A percentile compares a stretch with the other conserved stretches of the same genome.
phyloP scores from a whole-genome alignment of 2,797 vertebrate species.

The Oophaga sylvatica region DNA sequence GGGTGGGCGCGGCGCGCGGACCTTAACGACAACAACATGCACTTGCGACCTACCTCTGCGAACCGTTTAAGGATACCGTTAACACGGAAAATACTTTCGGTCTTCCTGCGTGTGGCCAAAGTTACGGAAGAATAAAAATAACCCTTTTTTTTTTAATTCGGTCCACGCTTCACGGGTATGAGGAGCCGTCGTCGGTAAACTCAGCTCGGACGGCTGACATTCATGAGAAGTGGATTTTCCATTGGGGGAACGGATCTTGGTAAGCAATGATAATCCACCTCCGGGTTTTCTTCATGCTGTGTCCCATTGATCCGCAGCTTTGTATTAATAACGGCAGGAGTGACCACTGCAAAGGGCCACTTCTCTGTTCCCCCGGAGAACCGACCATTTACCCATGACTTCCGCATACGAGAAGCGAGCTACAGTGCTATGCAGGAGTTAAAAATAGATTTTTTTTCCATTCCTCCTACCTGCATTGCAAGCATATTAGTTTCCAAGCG shows the following conservation, averaged over 20 bases:
- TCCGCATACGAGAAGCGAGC: constrained; percentile 76
- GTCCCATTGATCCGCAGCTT: constrained; percentile 76
- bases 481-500: constrained; percentile 80
- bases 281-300: constrained; percentile 70
- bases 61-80: constrained; percentile 72
- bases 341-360: constrained; percentile 85
- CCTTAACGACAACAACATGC: constrained; percentile 74
- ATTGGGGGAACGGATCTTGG: constrained; percentile 73
- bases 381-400: constrained; percentile 78
- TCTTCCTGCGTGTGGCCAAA: constrained; percentile 71
- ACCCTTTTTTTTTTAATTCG: constrained; percentile 70
- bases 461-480: constrained; percentile 82
- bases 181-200: constrained; percentile 72
- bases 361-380: constrained; percentile 81
- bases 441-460: constrained; percentile 79
- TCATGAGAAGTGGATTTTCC: constrained; percentile 85
- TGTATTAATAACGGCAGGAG: constrained; percentile 72
- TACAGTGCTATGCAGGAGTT: constrained; percentile 77
- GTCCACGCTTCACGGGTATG: constrained; percentile 51
- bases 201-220: constrained; percentile 79
- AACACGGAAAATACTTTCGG: constrained; percentile 73
- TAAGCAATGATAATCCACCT: constrained; percentile 77
- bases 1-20: constrained; percentile 19
- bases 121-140: constrained; percentile 70
- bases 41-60: constrained; percentile 80